These are phyloP conservation scores for Limonius californicus DNA, from an alignment of 1,140 invertebrate genomes.

Conservation along the genomic window DNA sequence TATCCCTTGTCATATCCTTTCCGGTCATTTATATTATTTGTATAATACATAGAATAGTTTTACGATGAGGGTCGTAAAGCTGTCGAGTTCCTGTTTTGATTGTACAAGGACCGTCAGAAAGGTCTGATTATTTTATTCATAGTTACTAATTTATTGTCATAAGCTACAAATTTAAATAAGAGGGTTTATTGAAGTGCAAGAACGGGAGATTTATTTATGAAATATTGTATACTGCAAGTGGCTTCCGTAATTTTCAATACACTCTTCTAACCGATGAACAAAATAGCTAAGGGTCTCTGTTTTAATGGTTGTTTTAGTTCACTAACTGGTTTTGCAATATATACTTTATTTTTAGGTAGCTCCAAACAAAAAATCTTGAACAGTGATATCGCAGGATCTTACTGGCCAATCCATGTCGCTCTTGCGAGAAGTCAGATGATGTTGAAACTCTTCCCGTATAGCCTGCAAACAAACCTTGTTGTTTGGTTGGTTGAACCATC, in stretches of 20 bases:
- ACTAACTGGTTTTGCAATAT: not conserved
- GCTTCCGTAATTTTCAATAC: not conserved
- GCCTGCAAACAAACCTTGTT: not conserved
- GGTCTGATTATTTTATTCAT: no score
- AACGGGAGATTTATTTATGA: no score
- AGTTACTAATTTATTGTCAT: not conserved
- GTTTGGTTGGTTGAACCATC: no score
- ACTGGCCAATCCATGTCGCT: not conserved
- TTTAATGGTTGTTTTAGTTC: no score
- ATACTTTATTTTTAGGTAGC: not conserved
- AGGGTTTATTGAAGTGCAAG: not conserved
- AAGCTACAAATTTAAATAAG: no score
- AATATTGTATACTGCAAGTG: no score
- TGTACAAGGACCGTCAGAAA: not conserved
- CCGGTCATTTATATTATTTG: no score
- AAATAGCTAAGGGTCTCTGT: not conserved
- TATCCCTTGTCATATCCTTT: no score
- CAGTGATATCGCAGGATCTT: not conserved
- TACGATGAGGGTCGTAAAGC: no score
- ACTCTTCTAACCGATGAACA: not conserved
- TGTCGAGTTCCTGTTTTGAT: no score
- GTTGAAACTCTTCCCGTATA: not conserved
- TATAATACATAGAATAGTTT: no score
- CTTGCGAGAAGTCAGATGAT: no score
- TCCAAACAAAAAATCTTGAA: not conserved